Evolutionary conservation across 2,797 vertebrate genomes (phyloP), one percentile per base, ranked within the genome.

Genomic region (Fundulus diaphanus): DNA sequence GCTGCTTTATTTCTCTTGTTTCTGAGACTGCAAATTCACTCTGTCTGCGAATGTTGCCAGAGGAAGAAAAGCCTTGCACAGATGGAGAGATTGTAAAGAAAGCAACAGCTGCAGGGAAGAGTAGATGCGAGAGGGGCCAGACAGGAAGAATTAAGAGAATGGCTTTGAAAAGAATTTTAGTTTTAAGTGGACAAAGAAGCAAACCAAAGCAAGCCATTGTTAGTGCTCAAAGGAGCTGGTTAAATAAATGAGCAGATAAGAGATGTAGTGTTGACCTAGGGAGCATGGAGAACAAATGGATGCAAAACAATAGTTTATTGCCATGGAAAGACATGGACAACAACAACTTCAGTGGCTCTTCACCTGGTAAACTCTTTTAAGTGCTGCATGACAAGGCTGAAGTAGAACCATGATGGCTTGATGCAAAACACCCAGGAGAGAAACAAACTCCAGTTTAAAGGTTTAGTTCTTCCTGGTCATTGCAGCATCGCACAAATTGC

Each of bases 11-110:
- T 72, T 70, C 69, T 29, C 6, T 8, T 8, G 68, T 74, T 81
- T 78, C 76, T 76, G 31, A 68, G 80, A 71, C 83, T 73, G 24
- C 66, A 84, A 65, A 13, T 65, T 85, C 72, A 67, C 77, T 83
- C 70, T 80, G 66, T 73, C 40, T 42, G 22, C 42, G 24, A 42
- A 42, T 33, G 54, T 82, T 77, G 85, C 83, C 79, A 86, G 71
- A 72, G 72, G 15, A 72, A 57, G 57, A 63, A 67, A 54, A 76
- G 74, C 65, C 75, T 72, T 77, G 81, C 82, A 74, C 85, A 87
- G 88, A 93, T 82, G 83, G 86, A 89, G 82, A 85, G 70, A 91
- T 29, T 73, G 46, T 48, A 18, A 70, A 79, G 70, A 37, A 65
- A 85, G 86, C 31, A 75, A 73, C 81, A 77, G 78, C 84, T 85